These are phyloP conservation scores for Drosophila tristis DNA, from an alignment of 1,140 invertebrate species.

Conservation along the genomic window DNA sequence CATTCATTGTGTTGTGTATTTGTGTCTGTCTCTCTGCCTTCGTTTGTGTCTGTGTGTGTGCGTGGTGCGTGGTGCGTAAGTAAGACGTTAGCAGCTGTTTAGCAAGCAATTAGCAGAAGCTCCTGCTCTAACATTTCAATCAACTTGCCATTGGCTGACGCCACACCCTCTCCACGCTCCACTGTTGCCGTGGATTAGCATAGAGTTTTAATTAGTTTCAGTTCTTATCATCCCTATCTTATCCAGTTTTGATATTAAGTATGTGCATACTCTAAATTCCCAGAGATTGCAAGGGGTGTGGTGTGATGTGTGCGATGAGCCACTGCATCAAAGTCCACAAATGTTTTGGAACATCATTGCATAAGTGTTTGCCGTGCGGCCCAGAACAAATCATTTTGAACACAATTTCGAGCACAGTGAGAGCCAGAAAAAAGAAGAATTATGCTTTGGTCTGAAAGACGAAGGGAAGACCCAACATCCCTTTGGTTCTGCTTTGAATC, in stretches of 20 bases:
- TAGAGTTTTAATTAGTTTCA: constrained; percentile 5
- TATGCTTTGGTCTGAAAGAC: no score
- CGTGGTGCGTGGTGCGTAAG: constrained; percentile 1
- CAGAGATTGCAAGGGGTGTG: no score
- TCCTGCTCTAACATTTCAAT: constrained; percentile 28
- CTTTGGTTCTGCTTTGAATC: no score
- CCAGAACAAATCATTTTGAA: constrained; percentile 20
- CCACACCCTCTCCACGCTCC: no score
- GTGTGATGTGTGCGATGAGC: no score
- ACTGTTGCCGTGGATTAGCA: not conserved
- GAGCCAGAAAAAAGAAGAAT: no score
- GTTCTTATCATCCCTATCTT: constrained; percentile 32
- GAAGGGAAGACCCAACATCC: no score
- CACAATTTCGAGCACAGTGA: constrained; percentile 1
- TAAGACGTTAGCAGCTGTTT: constrained; percentile 55
- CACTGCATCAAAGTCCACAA: constrained; percentile 17
- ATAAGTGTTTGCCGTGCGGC: constrained; percentile 32
- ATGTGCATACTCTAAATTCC: constrained; percentile 6
- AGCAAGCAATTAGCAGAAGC: constrained; percentile 45
- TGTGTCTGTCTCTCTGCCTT: constrained; percentile 5
- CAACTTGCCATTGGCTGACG: constrained; percentile 21
- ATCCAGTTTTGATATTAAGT: constrained; percentile 36
- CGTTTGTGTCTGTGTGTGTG: not conserved
- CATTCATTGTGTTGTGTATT: not conserved
- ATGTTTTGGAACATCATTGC: constrained; percentile 11